Evolutionary conservation across 2,113 vertebrate genomes (phyloP).

Genomic region (Eudyptes chrysolophus): DNA sequence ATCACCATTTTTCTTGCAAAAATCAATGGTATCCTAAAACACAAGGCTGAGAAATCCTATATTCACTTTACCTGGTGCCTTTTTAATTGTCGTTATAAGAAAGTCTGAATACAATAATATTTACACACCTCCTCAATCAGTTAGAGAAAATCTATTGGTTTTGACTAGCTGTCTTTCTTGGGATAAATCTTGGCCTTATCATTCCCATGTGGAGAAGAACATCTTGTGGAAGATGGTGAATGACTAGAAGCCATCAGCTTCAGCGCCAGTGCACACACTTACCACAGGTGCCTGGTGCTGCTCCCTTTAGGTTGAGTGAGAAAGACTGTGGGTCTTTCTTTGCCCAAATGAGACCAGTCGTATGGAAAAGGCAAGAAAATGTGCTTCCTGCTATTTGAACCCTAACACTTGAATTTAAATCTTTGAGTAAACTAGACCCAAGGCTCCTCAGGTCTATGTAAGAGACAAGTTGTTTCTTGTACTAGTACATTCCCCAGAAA

Average conservation of each 20-base stretch:
- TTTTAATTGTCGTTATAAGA: conserved; percentile 1
- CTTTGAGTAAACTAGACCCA: not conserved
- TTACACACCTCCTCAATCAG: not conserved
- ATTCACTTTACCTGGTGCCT: not conserved
- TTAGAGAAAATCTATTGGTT: conserved; percentile 7
- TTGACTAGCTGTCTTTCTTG: not conserved
- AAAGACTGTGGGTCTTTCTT: not conserved
- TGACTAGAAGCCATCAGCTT: not conserved
- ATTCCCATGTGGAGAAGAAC: not conserved
- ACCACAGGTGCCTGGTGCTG: not conserved
- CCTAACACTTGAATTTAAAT: not conserved
- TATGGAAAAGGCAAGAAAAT: not conserved
- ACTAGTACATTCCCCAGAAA: not conserved
- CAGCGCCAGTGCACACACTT: not conserved
- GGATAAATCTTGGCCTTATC: not conserved
- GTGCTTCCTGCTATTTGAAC: not conserved
- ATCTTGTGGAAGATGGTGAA: not conserved
- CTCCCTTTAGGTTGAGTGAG: not conserved
- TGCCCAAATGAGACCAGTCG: accelerated
- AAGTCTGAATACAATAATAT: not conserved
- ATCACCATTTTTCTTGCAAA: conserved; percentile 21
- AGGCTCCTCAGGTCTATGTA: not conserved
- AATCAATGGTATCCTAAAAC: not conserved
- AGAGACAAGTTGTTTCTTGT: not conserved
- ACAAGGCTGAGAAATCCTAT: not conserved